Evolutionary conservation across 2,113 vertebrate genomes (phyloP).

Genomic region (Aramus guarauna): DNA sequence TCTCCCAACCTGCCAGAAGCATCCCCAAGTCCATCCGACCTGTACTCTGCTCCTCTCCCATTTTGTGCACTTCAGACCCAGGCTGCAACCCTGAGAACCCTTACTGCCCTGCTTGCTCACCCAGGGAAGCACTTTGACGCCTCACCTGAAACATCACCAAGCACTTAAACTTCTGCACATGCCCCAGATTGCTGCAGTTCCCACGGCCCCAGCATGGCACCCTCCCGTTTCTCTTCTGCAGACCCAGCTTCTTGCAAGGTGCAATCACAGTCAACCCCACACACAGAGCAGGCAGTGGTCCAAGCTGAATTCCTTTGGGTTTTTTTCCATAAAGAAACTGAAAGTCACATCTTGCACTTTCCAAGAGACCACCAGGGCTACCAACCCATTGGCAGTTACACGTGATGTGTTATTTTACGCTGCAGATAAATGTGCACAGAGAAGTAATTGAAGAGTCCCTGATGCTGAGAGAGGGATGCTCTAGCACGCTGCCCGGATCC

Average conservation of each 20-base stretch:
- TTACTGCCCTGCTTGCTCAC: not conserved
- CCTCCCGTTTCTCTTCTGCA: not conserved
- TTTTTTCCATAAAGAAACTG: not conserved
- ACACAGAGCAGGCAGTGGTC: not conserved
- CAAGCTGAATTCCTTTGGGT: not conserved
- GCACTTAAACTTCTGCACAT: not conserved
- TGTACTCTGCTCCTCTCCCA: not conserved
- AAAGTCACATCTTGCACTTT: not conserved
- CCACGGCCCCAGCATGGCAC: not conserved
- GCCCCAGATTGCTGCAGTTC: rapidly evolving
- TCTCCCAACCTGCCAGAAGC: not conserved
- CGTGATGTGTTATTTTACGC: rapidly evolving
- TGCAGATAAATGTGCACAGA: not conserved
- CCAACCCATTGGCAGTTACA: not conserved
- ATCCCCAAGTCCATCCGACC: not conserved
- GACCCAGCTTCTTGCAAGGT: not conserved
- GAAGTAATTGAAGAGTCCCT: not conserved
- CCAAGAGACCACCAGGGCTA: not conserved
- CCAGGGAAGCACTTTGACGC: not conserved
- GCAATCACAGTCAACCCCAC: not conserved
- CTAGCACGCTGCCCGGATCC: rapidly evolving
- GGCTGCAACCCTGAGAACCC: not conserved
- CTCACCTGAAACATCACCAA: not conserved
- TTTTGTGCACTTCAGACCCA: not conserved
- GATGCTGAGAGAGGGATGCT: not conserved